Percentiles rank a stretch among this genome's conserved stretches.
Conservation (phyloP, 2,113 vertebrate genomes). For the Gymnobelideus leadbeateri region DNA sequence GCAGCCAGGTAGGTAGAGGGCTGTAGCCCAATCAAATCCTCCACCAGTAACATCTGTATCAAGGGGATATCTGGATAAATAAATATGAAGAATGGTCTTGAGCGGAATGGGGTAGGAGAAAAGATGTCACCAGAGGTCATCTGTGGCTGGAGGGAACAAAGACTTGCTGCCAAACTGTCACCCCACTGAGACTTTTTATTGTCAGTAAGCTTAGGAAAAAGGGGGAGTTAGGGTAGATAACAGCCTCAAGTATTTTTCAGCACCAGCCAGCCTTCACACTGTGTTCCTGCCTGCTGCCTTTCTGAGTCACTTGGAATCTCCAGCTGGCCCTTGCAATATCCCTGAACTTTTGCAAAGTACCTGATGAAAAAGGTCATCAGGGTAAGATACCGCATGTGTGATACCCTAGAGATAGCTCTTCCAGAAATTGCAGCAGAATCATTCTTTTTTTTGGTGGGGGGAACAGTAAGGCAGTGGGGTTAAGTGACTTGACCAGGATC, state of each 20-base stretch:
- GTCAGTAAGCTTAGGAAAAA: not conserved
- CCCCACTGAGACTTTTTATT: not conserved
- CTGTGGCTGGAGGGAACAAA: not conserved
- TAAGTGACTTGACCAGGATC: too few species aligned
- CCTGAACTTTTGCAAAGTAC: not conserved
- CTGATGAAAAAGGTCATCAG: not conserved
- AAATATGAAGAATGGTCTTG: constrained; percentile 14
- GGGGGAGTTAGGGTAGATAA: not conserved
- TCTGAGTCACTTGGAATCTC: not conserved
- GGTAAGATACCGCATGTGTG: not conserved
- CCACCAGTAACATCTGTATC: constrained; percentile 25
- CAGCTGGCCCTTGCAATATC: not conserved
- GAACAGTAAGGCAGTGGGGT: too few species aligned
- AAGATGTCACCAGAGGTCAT: not conserved
- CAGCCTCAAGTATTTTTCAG: not conserved
- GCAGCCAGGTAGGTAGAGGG: not conserved
- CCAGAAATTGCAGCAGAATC: not conserved
- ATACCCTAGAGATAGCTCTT: not conserved
- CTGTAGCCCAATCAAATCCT: not conserved
- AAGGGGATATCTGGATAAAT: constrained; percentile 22
- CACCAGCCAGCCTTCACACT: not conserved
- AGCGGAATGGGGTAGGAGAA: not conserved
- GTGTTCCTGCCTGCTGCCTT: not conserved
- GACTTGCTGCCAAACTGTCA: not conserved
- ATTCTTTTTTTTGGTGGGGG: too few species aligned